phyloP scores from a whole-genome alignment of 2,888 invertebrate species.

The Neocrepidodera transversa region DNA sequence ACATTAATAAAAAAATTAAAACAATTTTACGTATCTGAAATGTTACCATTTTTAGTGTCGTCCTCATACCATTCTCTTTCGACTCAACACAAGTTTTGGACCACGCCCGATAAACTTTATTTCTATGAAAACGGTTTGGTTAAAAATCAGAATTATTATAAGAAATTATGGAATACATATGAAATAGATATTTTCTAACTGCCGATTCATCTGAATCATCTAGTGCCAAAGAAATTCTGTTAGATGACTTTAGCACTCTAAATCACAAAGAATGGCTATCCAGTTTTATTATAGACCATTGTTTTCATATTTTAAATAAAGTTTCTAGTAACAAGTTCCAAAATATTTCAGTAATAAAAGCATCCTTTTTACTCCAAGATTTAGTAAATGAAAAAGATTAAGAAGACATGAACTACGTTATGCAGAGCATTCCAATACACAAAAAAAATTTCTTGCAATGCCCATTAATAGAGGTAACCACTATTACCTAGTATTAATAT shows the following conservation, averaged over 20 bases:
- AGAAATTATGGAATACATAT: constrained; percentile 1
- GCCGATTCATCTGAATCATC: neutral
- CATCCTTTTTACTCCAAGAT: neutral
- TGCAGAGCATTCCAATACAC: neutral
- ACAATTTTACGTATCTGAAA: too few species aligned
- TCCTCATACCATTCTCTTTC: neutral
- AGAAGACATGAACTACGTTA: neutral
- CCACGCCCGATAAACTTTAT: neutral
- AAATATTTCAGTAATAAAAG: constrained; percentile 20
- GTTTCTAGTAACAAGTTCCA: neutral
- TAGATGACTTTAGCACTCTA: constrained; percentile 19
- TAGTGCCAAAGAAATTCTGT: constrained; percentile 15
- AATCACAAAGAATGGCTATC: constrained; percentile 10
- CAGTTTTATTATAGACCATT: constrained; percentile 24
- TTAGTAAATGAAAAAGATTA: neutral
- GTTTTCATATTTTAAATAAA: constrained; percentile 12
- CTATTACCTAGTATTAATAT: neutral
- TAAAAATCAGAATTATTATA: constrained; percentile 14
- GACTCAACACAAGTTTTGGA: neutral
- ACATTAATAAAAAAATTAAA: too few species aligned
- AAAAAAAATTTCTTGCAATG: neutral
- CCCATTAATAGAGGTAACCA: neutral
- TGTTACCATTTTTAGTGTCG: neutral
- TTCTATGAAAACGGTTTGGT: constrained; percentile 12
- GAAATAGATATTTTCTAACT: constrained; percentile 7